Evolutionary conservation across 2,113 vertebrate species (phyloP).

Genomic region (Aix galericulata): DNA sequence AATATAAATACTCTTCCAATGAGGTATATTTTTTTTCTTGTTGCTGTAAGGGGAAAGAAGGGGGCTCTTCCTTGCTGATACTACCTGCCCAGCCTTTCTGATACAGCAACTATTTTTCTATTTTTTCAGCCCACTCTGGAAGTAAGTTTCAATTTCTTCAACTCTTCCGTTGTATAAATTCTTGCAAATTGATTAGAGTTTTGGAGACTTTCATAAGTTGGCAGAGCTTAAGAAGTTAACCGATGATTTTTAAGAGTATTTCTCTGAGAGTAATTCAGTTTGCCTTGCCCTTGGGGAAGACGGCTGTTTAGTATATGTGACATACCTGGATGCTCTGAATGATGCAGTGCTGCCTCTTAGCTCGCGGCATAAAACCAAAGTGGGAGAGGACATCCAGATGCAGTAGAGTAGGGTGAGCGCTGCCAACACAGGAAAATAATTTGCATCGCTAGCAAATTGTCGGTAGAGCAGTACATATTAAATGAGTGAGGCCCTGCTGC

Average conservation of each 20-base stretch:
- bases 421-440: neutral
- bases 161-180: neutral
- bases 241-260: neutral
- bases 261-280: neutral
- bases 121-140: neutral
- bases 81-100: neutral
- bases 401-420: fast-evolving
- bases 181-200: neutral
- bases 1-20: neutral
- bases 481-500: neutral
- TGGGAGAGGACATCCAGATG: neutral
- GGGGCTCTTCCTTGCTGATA: neutral
- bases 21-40: neutral
- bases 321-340: neutral
- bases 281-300: neutral
- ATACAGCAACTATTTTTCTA: neutral
- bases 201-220: neutral
- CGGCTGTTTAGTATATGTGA: neutral
- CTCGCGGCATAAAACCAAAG: fast-evolving
- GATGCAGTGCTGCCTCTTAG: neutral
- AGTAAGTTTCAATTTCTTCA: neutral
- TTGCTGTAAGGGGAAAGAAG: neutral
- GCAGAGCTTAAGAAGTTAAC: neutral
- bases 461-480: neutral
- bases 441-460: fast-evolving